Evolutionary conservation across 2,113 vertebrate species (phyloP), one percentile per base, ranked within the genome.

Genomic region (Trichomycterus rosablanca): DNA sequence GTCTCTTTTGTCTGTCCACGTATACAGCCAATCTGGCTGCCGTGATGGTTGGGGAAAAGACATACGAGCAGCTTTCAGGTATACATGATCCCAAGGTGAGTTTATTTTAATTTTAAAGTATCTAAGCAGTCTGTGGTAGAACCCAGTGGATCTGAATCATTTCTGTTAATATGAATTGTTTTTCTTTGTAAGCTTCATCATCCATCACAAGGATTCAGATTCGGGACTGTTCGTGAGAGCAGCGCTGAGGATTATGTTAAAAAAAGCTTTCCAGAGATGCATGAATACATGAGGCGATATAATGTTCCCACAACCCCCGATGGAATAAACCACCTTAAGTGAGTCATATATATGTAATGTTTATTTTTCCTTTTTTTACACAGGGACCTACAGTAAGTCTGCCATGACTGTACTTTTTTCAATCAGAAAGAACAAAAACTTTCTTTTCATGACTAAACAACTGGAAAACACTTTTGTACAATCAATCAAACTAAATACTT

Each of bases 11-110:
- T 73, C 89, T 98, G 58, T 98, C 95, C 69, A 97, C 93, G 75
- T 98, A 98, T 81, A 98, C 94, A 0, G 96, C 96, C 74, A 97
- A 98, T 79, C 87, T 98, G 10, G 96, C 96, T 0, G 94, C 96
- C 0, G 93, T 97, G 74, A 95, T 98, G 93, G 96, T 98, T 0
- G 96, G 96, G 8, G 94, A 97, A 75, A 97, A 97, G 81, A 95
- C 92, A 15, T 97, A 96, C 0, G 93, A 96, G 79, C 88, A 93
- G 76, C 89, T 98, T 66, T 96, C 93, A 0, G 94, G 95, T 56
- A 95, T 97, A 71, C 95, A 97, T 0, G 95, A 98, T 52, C 90
- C 93, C 43, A 98, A 97, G 93, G 96, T 97, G 63, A 67, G 86
- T n/a, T 42, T n/a, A 23, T 30, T 35, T 55, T n/a, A n/a, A n/a